Conservation (phyloP, 2,888 invertebrate species). For the Heliconius aoede region DNA sequence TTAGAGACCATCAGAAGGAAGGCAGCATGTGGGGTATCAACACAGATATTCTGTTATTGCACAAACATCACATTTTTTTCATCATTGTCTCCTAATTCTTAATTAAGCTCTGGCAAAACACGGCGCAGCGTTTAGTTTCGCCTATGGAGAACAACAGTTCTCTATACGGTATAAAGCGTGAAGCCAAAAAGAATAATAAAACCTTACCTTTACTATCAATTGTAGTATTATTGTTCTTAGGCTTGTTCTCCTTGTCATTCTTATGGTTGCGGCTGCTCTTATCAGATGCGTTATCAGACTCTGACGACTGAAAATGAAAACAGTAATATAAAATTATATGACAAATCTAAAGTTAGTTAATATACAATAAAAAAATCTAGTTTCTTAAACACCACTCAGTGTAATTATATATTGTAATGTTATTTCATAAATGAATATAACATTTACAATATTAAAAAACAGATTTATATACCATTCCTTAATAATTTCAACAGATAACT, state of each 20-base stretch:
- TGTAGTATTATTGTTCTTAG: slow-evolving; percentile 74
- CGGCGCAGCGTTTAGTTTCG: background rate
- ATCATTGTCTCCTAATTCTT: slow-evolving; percentile 54
- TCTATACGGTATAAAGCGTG: background rate
- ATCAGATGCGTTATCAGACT: slow-evolving; percentile 76
- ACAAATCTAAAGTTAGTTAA: too few species aligned
- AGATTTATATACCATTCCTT: too few species aligned
- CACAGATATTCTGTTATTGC: slow-evolving; percentile 60
- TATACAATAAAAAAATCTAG: too few species aligned
- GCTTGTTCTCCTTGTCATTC: slow-evolving; percentile 77
- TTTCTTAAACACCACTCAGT: too few species aligned
- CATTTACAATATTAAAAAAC: too few species aligned
- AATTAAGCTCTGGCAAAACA: background rate
- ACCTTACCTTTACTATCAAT: slow-evolving; percentile 65
- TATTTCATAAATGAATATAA: too few species aligned
- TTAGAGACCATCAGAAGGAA: slow-evolving; percentile 64
- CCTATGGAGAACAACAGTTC: background rate
- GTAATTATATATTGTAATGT: too few species aligned
- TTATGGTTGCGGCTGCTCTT: slow-evolving; percentile 74
- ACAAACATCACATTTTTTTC: slow-evolving; percentile 68
- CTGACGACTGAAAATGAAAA: slow-evolving; percentile 66
- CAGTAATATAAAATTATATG: too few species aligned
- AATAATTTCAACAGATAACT: too few species aligned
- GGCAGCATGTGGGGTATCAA: slow-evolving; percentile 73
- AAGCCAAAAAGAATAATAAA: background rate